phyloP scores from a whole-genome alignment of 2,113 vertebrate genomes.

The Bungarus multicinctus region DNA sequence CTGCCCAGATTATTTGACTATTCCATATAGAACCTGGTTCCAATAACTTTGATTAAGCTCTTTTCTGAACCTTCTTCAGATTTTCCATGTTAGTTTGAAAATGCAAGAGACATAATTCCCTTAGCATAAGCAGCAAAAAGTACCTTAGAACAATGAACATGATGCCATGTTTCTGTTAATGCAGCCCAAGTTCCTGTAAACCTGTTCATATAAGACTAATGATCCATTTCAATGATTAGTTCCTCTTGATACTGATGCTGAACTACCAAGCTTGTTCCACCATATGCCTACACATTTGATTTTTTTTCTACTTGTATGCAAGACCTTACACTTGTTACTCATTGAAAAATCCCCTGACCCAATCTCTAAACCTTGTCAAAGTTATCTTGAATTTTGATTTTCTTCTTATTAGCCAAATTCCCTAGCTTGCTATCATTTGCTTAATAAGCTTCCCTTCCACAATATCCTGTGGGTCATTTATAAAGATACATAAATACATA shows the following conservation, averaged over 20 bases:
- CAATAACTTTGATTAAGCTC: background rate
- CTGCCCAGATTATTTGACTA: background rate
- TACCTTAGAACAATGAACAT: background rate
- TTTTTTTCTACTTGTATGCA: background rate
- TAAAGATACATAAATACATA: too few species aligned
- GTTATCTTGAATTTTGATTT: too few species aligned
- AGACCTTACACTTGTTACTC: background rate
- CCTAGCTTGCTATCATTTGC: too few species aligned
- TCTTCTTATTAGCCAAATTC: too few species aligned
- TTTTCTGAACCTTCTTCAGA: background rate
- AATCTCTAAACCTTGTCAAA: background rate
- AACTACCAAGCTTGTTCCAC: background rate
- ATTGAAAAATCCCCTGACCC: background rate
- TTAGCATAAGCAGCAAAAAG: background rate
- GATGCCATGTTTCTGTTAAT: background rate
- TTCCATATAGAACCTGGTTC: background rate
- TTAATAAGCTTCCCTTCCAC: too few species aligned
- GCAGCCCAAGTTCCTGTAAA: background rate
- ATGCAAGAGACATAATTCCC: background rate
- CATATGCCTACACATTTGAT: background rate
- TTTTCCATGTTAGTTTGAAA: background rate
- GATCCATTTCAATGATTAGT: background rate
- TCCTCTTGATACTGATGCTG: background rate
- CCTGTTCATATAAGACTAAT: background rate
- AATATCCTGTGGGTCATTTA: too few species aligned